Percentiles rank a stretch among this genome's conserved stretches.
phyloP scores from a whole-genome alignment of 2,113 vertebrate genomes.

The Electrona antarctica region DNA sequence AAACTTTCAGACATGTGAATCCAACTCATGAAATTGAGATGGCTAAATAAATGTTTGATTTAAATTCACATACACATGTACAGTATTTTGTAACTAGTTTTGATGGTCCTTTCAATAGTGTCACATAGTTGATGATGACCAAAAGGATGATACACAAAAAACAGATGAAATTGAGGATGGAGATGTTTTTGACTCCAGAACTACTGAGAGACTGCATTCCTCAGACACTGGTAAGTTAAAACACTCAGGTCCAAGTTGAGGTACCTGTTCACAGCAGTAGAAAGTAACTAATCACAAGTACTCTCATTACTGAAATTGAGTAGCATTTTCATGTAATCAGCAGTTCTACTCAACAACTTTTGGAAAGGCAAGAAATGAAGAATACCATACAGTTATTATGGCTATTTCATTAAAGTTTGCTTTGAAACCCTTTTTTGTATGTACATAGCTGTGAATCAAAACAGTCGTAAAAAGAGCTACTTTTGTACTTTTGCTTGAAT shows the following conservation, averaged over 20 bases:
- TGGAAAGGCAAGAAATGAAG: background rate
- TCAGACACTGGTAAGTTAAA: slow-evolving; percentile 78
- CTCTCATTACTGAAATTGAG: no score
- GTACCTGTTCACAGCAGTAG: no score
- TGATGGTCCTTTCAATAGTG: slow-evolving; percentile 25
- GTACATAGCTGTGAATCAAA: no score
- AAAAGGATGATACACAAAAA: slow-evolving; percentile 35
- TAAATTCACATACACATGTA: background rate
- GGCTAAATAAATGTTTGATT: background rate
- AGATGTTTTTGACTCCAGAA: slow-evolving; percentile 60
- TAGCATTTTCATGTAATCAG: background rate
- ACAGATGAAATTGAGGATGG: slow-evolving; percentile 30
- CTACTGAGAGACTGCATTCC: slow-evolving; percentile 73
- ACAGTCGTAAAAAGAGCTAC: no score
- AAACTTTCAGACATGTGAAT: background rate
- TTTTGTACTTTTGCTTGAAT: no score
- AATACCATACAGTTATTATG: no score
- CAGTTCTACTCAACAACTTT: background rate
- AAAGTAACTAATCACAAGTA: no score
- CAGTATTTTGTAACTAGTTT: background rate
- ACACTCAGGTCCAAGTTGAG: background rate
- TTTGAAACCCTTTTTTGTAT: no score
- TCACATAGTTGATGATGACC: slow-evolving; percentile 31
- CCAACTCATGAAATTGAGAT: background rate
- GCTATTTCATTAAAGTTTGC: no score